Conservation (phyloP, 2,888 invertebrate genomes). For the Dorcus hopei region DNA sequence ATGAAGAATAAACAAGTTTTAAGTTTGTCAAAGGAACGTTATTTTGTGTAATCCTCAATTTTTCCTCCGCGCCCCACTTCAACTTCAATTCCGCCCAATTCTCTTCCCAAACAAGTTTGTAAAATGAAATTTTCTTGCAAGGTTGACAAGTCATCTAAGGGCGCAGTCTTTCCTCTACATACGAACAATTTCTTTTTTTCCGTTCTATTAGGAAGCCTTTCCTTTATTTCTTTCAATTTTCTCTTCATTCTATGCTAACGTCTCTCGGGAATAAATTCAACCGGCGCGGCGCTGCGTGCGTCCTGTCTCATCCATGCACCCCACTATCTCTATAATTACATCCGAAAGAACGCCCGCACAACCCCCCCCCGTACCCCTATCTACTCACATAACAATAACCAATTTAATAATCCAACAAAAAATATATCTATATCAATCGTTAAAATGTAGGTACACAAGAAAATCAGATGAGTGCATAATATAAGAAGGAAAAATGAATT, state of each 20-base stretch:
- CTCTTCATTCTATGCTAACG: constrained; percentile 50
- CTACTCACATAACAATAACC: too few relatives aligned
- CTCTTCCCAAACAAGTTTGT: constrained; percentile 58
- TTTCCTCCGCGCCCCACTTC: constrained; percentile 39
- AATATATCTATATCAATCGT: too few relatives aligned
- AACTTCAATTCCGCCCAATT: constrained; percentile 56
- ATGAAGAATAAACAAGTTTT: constrained; percentile 41
- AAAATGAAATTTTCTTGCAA: constrained; percentile 58
- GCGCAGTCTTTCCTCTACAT: constrained; percentile 34
- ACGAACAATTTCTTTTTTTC: constrained; percentile 44
- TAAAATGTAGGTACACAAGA: too few relatives aligned
- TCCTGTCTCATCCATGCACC: background rate
- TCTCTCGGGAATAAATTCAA: constrained; percentile 39
- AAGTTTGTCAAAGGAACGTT: constrained; percentile 44
- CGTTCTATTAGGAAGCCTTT: constrained; percentile 44
- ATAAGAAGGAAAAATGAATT: too few relatives aligned
- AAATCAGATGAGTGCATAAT: too few relatives aligned
- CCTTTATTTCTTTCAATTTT: constrained; percentile 54
- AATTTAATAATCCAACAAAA: too few relatives aligned
- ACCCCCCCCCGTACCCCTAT: too few relatives aligned
- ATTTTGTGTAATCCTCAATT: constrained; percentile 41
- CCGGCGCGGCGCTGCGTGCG: constrained; percentile 1
- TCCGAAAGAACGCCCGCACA: background rate
- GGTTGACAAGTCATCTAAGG: constrained; percentile 57
- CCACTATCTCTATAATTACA: background rate